Evolutionary conservation across 2,113 vertebrate genomes (phyloP), one percentile per base, ranked within the genome.

Genomic region (Protomyctophum bolini): DNA sequence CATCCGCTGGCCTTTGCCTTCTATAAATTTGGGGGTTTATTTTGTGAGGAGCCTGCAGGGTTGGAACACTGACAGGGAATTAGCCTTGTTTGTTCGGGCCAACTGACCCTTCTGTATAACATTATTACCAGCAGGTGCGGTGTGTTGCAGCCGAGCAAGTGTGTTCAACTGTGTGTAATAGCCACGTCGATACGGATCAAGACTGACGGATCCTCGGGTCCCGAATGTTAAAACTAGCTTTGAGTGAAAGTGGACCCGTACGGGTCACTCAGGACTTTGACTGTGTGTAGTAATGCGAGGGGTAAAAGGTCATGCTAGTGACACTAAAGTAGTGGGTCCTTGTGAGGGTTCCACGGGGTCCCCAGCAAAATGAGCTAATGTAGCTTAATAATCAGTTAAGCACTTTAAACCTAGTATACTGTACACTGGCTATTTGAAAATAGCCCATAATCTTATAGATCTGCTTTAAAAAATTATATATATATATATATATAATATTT

Each of bases 101-200:
- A 68, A 6, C 68, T 76, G 73, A 81, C 82, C 82, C 50, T 4
- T 55, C 78, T 83, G 75, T 72, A 61, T 64, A 76, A 82, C 83
- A 77, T 73, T 63, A 78, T 67, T 75, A 59, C 67, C 59, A 41
- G 33, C 46, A 67, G 12, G 68, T 77, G 61, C 68, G 73, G 70
- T 70, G 63, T 14, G 50, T 76, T 63, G 66, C 77, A 75, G 75
- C 41, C 73, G 69, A 70, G 67, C 6, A 11, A 79, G 51, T 10
- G 10, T 47, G 54, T 68, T 64, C 78, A 66, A 12, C 76, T 70
- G 82, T 70, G 82, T 78, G 79, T 71, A 72, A 21, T 63, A 81
- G 83, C 75, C 77, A 77, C 71, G 63, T 68, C 54, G 50, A 85
- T 77, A 85, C 55, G 55, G 81, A 86, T 86, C 71, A 79, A 70